These are phyloP conservation scores for Empidonax alnorum DNA, from an alignment of 2,113 vertebrate species.

Conservation along the genomic window DNA sequence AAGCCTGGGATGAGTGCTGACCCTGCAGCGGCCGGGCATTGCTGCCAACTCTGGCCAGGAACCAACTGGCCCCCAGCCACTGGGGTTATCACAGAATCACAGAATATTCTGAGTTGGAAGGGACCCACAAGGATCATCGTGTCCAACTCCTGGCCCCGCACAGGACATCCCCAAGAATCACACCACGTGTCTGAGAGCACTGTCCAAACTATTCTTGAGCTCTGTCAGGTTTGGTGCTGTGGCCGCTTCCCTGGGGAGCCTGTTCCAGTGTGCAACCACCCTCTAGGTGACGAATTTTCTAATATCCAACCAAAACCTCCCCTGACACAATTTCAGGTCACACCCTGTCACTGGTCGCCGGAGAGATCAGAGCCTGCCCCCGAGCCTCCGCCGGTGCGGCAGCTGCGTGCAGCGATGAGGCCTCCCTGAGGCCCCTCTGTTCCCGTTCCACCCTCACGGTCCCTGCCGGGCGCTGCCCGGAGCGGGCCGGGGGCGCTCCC, in stretches of 20 bases:
- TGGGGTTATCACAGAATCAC: not conserved
- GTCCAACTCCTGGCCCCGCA: not conserved
- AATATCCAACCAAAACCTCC: not conserved
- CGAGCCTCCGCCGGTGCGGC: not conserved
- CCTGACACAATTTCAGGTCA: not conserved
- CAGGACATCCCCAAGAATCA: not conserved
- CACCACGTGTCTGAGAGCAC: not conserved
- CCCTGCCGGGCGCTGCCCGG: not conserved
- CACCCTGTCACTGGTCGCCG: not conserved
- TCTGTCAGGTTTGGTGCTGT: not conserved
- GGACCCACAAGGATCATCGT: not conserved
- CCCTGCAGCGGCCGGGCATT: not conserved
- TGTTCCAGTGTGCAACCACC: not conserved
- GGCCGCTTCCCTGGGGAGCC: not conserved
- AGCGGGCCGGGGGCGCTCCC: not conserved
- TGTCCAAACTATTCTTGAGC: not conserved
- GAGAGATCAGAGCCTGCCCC: not conserved
- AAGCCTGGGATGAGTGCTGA: not conserved
- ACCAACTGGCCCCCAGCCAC: not conserved
- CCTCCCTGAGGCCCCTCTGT: accelerated
- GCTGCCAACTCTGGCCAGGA: not conserved
- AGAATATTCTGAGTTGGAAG: not conserved
- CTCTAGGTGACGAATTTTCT: not conserved
- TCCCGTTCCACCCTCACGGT: accelerated
- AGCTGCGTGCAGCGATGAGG: no score